Evolutionary conservation across 2,113 vertebrate species (phyloP).

Genomic region (Pyrgilauda ruficollis): DNA sequence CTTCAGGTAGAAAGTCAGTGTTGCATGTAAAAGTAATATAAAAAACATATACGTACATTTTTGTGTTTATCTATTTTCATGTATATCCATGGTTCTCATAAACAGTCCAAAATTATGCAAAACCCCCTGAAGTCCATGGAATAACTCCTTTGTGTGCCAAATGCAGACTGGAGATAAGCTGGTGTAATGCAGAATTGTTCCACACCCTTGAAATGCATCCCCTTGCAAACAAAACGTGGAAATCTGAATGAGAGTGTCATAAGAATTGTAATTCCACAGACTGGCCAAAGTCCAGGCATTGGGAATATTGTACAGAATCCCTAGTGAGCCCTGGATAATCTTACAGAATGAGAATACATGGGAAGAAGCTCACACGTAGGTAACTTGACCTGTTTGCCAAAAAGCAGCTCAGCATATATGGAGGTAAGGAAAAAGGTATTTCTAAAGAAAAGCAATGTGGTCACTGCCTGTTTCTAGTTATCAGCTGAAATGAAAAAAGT

Average conservation of each 20-base stretch:
- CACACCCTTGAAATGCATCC: not conserved
- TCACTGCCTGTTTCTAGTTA: not conserved
- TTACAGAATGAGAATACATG: not conserved
- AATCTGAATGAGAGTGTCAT: not conserved
- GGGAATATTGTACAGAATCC: not conserved
- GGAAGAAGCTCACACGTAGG: rapidly evolving
- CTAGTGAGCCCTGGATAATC: not conserved
- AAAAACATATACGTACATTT: not conserved
- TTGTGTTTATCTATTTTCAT: not conserved
- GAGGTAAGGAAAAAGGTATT: not conserved
- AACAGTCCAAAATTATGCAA: not conserved
- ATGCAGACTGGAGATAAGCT: not conserved
- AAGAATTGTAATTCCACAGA: not conserved
- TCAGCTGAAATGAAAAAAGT: not conserved
- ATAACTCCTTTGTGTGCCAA: not conserved
- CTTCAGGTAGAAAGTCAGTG: not conserved
- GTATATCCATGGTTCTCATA: not conserved
- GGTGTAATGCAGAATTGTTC: not conserved
- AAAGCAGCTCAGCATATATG: not conserved
- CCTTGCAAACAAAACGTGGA: not conserved
- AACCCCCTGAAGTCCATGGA: not conserved
- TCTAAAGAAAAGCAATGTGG: not conserved
- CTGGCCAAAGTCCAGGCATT: not conserved
- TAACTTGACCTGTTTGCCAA: not conserved
- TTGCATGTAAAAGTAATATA: not conserved